Percentiles rank a stretch among this genome's conserved stretches.
phyloP scores from a whole-genome alignment of 2,888 invertebrate species.

The Polymixis lichenea region DNA sequence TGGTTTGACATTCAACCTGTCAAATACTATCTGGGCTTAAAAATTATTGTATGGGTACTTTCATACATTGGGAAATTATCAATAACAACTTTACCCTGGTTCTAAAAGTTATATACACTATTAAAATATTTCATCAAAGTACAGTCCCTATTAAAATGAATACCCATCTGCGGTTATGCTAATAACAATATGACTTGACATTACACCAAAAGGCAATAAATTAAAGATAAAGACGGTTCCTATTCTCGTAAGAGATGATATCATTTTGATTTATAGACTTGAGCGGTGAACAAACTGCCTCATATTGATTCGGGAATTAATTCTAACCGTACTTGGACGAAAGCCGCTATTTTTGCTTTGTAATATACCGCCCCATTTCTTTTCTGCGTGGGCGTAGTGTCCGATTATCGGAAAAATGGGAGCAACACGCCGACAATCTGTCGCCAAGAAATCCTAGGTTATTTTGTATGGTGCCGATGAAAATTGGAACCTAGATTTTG shows the following conservation, averaged over 20 bases:
- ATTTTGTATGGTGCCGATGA: not conserved
- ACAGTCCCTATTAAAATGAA: not conserved
- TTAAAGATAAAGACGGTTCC: conserved; percentile 56
- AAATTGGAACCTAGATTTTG: not conserved
- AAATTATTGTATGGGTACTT: not conserved
- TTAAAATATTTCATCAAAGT: not conserved
- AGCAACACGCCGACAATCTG: conserved; percentile 43
- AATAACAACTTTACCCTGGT: not conserved
- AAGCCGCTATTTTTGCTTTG: conserved; percentile 42
- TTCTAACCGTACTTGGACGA: conserved; percentile 42
- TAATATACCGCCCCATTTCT: conserved; percentile 25
- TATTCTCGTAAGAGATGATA: conserved; percentile 62
- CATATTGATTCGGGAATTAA: conserved; percentile 47
- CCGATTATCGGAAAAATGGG: conserved; percentile 35
- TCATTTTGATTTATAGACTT: conserved; percentile 56
- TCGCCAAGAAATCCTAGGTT: conserved; percentile 16
- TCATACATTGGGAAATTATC: not conserved
- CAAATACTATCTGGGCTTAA: too few species aligned
- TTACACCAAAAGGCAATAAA: conserved; percentile 53
- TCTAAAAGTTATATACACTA: not conserved
- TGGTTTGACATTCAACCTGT: too few species aligned
- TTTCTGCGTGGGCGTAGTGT: conserved; percentile 40
- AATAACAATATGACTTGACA: conserved; percentile 40
- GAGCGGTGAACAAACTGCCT: conserved; percentile 50
- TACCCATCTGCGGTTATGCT: conserved; percentile 23